Conservation (phyloP, 2,113 vertebrate species). For the Hystrix brachyura region DNA sequence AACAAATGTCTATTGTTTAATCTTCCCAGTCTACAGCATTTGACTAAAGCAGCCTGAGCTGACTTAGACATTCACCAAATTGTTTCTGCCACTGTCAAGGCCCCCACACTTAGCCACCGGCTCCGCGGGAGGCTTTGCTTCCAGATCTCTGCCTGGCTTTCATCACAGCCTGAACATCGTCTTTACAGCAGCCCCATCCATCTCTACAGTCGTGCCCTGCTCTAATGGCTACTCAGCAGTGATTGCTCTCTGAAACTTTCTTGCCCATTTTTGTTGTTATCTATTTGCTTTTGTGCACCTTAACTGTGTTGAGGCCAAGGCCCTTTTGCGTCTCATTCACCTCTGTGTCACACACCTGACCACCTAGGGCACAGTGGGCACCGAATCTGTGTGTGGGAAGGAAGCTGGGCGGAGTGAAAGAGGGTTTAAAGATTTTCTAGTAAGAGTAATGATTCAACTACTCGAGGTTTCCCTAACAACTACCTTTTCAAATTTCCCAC, state of each 20-base stretch:
- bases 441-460: conserved; percentile 19
- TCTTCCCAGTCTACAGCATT: neutral
- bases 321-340: neutral
- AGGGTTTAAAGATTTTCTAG: neutral
- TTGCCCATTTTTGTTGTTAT: neutral
- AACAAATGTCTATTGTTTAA: neutral
- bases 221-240: neutral
- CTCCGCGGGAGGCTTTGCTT: neutral
- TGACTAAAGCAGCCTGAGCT: neutral
- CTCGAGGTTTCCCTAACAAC: conserved; percentile 1
- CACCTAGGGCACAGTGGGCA: neutral
- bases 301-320: neutral
- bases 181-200: neutral
- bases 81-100: neutral
- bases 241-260: neutral
- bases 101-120: neutral
- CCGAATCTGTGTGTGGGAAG: neutral
- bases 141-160: neutral
- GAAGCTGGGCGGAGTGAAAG: neutral
- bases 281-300: neutral
- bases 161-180: neutral
- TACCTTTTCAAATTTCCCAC: conserved; percentile 8
- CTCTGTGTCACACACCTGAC: neutral
- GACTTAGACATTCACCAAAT: neutral
- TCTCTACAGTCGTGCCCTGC: neutral